Evolutionary conservation across 2,888 invertebrate species (phyloP), one percentile per base, ranked within the genome.

Genomic region (Lapara coniferarum): DNA sequence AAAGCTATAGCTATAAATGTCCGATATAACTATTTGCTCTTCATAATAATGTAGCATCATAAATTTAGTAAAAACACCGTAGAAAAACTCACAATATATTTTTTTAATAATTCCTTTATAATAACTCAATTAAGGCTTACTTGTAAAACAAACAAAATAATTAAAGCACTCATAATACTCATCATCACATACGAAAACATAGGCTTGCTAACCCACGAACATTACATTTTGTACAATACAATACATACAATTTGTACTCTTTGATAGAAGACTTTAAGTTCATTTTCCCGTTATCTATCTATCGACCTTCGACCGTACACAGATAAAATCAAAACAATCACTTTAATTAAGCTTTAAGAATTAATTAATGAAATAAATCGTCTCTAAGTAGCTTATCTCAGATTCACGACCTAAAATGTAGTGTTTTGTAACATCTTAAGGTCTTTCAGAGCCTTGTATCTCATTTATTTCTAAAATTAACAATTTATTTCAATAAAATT

Each of bases 281-380:
- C 63, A 46, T 19, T 44, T 37, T 37, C 37, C 37, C 37, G 46
- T 3, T 12, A 3, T 0, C 12, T 46, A 13, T 7, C 16, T 5
- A 19, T 49, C 63, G 49, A 19, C 63, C 63, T 63, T 46, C 16
- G 49, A 10, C 13, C 49, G 19, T 19, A 2, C 63, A 46, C 63
- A 12, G 63, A 63, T 63, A 63, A 63, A 19, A 63, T 63, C 63
- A 63, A 63, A 49, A 46, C 63, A 63, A 63, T 63, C 63, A 49
- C 63, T 63, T 63, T 63, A 63, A 63, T 63, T 63, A 63, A 63
- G 63, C 63, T 63, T 63, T 63, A 63, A 49, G 63, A 63, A 49
- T 63, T 63, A 63, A 63, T 63, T 63, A 63, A 63, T 19, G 63
- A 63, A 49, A 63, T 63, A 63, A 63, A 63, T 63, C 63, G 63